Percentiles rank a stretch among this genome's conserved stretches.
These are phyloP conservation scores for Ceyx margarethae DNA, from an alignment of 2,113 vertebrate genomes.

Conservation along the genomic window DNA sequence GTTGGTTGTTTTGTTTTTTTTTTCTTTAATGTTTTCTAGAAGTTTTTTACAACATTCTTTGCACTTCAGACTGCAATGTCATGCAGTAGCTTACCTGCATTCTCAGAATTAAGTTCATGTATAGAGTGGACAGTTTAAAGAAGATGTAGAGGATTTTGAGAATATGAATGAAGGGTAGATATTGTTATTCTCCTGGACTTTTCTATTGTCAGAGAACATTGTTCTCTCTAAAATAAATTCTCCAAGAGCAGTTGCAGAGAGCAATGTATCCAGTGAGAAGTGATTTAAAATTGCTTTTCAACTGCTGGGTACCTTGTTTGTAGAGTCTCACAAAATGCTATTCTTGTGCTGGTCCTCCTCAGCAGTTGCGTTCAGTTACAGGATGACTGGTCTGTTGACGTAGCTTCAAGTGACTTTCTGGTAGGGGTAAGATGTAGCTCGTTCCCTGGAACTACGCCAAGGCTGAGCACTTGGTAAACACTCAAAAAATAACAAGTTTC, in stretches of 20 bases:
- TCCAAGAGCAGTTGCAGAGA: not conserved
- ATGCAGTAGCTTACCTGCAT: not conserved
- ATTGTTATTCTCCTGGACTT: conserved; percentile 35
- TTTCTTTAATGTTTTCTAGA: not conserved
- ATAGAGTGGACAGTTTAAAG: conserved; percentile 20
- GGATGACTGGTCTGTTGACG: not conserved
- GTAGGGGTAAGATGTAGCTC: not conserved
- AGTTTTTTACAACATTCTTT: not conserved
- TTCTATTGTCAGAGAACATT: not conserved
- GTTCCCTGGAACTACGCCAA: not conserved
- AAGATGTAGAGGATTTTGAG: conserved; percentile 28
- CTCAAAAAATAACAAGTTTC: not conserved
- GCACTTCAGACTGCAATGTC: not conserved
- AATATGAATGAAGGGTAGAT: conserved; percentile 34
- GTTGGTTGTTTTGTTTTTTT: not conserved
- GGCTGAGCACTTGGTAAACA: not conserved
- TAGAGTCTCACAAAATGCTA: conserved; percentile 33
- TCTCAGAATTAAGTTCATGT: not conserved
- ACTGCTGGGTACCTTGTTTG: conserved; percentile 24
- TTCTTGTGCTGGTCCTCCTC: not conserved
- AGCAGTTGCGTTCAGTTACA: not conserved
- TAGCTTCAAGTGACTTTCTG: conserved; percentile 13
- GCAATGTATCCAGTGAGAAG: conserved; percentile 15
- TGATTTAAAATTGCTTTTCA: conserved; percentile 47
- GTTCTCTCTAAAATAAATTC: conserved; percentile 30